Evolutionary conservation across 1,140 invertebrate species (phyloP).

Genomic region (Amyelois transitella): DNA sequence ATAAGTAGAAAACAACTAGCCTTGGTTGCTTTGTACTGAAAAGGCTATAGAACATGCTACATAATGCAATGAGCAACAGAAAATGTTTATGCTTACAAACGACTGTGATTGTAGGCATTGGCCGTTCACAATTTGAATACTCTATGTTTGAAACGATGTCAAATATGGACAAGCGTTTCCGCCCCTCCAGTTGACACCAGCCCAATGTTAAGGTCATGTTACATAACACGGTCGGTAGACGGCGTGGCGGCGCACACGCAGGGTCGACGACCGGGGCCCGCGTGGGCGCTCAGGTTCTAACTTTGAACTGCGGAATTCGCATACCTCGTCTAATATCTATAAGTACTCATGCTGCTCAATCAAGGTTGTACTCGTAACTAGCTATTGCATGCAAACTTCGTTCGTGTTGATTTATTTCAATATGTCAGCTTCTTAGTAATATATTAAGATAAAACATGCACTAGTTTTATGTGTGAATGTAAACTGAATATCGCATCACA

Average conservation of each 20-base stretch:
- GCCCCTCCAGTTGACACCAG: slow-evolving; percentile 5
- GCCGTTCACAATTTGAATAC: background rate
- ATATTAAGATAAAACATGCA: no score
- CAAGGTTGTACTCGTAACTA: background rate
- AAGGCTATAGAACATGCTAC: no score
- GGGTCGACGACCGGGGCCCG: slow-evolving; percentile 60
- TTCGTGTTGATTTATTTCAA: no score
- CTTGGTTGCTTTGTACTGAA: no score
- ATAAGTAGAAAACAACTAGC: no score
- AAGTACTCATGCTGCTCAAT: background rate
- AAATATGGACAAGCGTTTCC: background rate
- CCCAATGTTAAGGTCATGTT: slow-evolving; percentile 65
- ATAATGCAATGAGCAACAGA: no score
- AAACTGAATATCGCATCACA: no score
- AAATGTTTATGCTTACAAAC: no score
- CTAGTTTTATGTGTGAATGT: no score
- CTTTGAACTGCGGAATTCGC: slow-evolving; percentile 35
- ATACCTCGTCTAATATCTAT: slow-evolving; percentile 1
- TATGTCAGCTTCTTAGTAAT: no score
- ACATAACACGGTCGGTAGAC: slow-evolving; percentile 59
- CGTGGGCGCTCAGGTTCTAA: slow-evolving; percentile 44
- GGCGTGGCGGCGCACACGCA: slow-evolving; percentile 60
- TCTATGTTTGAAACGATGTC: background rate
- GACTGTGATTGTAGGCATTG: no score
- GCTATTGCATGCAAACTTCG: no score